These are phyloP conservation scores for Theonella swinhoei DNA, from an alignment of 37 sponge, comb jelly and placozoan species.

Conservation along the genomic window DNA sequence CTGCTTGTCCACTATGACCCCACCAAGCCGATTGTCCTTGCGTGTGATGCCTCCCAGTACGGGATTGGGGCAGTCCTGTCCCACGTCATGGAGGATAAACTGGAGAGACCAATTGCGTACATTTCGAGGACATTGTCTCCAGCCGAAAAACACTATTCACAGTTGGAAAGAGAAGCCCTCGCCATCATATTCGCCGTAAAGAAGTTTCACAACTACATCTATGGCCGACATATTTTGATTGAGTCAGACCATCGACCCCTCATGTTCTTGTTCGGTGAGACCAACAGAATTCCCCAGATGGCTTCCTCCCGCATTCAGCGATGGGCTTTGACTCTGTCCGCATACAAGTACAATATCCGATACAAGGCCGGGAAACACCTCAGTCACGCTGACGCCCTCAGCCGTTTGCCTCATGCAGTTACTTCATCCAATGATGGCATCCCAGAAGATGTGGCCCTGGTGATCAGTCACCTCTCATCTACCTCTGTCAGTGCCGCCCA, in stretches of 20 bases:
- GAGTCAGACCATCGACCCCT: conserved; percentile 13
- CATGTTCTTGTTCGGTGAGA: conserved; percentile 3
- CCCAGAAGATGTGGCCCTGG: not conserved
- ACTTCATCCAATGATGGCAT: not conserved
- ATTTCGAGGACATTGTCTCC: conserved; percentile 17
- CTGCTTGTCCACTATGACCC: too few species aligned
- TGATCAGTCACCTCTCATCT: not conserved
- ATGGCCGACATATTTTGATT: conserved; percentile 4
- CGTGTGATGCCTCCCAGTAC: conserved; percentile 28
- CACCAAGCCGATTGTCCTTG: conserved; percentile 3
- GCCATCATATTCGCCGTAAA: not conserved
- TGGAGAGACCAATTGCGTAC: conserved; percentile 37
- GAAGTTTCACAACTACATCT: conserved; percentile 13
- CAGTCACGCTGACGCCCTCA: conserved; percentile 2
- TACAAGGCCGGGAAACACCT: conserved; percentile 1
- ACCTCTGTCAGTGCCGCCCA: not conserved
- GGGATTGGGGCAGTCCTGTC: conserved; percentile 21
- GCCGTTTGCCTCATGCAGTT: conserved; percentile 2
- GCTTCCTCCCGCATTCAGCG: conserved; percentile 3
- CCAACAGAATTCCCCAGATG: not conserved
- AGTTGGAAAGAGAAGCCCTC: conserved; percentile 13
- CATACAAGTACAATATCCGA: conserved; percentile 17
- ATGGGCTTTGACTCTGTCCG: conserved; percentile 9
- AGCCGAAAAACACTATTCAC: conserved; percentile 17
- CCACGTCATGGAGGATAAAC: conserved; percentile 18